Evolutionary conservation across 2,797 vertebrate genomes (phyloP), one percentile per base, ranked within the genome.

Genomic region (Lemur catta): DNA sequence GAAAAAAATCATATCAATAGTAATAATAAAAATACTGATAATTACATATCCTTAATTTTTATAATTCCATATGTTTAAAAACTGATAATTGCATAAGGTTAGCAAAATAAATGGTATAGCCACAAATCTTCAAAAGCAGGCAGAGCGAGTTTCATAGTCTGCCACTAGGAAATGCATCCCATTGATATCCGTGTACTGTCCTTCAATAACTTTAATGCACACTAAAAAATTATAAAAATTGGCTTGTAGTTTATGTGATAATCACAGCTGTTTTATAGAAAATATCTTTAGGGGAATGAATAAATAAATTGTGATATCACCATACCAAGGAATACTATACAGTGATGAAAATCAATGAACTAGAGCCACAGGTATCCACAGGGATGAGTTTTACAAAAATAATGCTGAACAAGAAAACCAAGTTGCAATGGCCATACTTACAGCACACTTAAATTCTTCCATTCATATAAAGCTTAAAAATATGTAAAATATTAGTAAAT

Each of bases 381-480:
- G 2, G 8, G 18, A 76, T 50, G 22, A 41, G 50, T 84, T 61
- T 89, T 57, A 30, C 8, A 69, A 94, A 97, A 92, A 52, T 18
- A 85, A 63, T 24, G 7, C n/a, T 84, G 26, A 95, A 28, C 26
- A 52, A 94, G 80, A 84, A 84, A 41, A 48, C 26, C 24, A 93
- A 94, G n/a, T 30, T 93, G 26, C 35, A 48, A 41, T 91, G 75
- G 7, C 55, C 55, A 38, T 55, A 79, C 9, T 15, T 65, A 61
- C 3, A 33, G 33, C 35, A 50, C 0, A 15, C 2, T 18, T 71
- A 85, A 84, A 18, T 91, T 13, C 86, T 84, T 75, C 2, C 14
- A 87, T 88, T 71, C 63, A 35, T 82, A 79, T 69, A 71, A 50
- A 74, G 35, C 28, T 95, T 92, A 33, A 91, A 81, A 95, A 33